phyloP scores from a whole-genome alignment of 1,140 invertebrate genomes.

The Eumeta japonica region DNA sequence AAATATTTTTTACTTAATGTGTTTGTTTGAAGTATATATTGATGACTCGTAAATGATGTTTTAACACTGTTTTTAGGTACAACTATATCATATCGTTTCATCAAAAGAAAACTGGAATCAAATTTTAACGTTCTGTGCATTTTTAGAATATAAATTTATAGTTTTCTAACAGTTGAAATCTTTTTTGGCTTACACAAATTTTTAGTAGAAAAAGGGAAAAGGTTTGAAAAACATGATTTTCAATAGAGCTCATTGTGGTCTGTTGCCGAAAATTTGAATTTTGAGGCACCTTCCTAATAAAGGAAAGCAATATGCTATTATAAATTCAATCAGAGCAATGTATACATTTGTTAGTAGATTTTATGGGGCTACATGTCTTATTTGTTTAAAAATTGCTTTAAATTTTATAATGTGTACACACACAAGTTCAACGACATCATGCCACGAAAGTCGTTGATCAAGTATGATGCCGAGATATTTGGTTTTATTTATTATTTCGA shows the following conservation, averaged over 20 bases:
- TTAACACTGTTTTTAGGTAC: too few species aligned
- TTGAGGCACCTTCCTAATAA: too few species aligned
- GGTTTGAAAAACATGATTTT: slow-evolving; percentile 1
- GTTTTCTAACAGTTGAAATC: not conserved
- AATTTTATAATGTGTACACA: not conserved
- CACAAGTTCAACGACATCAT: not conserved
- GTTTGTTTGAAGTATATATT: too few species aligned
- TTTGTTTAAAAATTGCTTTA: not conserved
- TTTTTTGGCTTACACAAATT: not conserved
- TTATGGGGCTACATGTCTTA: not conserved
- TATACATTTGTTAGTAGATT: not conserved
- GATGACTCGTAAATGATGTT: too few species aligned
- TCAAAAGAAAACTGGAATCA: too few species aligned
- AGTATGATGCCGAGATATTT: not conserved
- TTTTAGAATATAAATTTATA: too few species aligned
- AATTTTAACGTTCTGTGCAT: too few species aligned
- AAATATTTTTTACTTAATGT: too few species aligned
- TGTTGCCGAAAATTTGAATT: not conserved
- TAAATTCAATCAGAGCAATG: not conserved
- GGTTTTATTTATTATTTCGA: not conserved
- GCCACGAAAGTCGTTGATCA: too few species aligned
- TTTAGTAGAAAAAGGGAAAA: not conserved
- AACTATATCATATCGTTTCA: too few species aligned
- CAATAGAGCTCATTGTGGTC: slow-evolving; percentile 1
- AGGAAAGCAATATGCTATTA: not conserved